Conservation (phyloP, 2,797 vertebrate species). For the Echiichthys vipera region DNA sequence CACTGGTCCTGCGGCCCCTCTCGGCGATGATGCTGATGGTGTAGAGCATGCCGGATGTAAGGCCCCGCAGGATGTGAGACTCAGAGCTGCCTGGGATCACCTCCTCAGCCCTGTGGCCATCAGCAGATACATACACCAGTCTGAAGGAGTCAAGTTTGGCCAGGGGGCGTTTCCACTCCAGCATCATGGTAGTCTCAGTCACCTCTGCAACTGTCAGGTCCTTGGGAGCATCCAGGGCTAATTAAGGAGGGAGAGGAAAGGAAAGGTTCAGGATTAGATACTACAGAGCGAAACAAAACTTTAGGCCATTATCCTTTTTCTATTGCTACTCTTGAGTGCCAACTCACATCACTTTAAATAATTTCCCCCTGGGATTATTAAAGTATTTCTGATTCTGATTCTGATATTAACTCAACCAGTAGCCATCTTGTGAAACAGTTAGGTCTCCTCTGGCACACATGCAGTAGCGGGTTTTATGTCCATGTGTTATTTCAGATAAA, state of each 20-base stretch:
- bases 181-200: conserved; percentile 86
- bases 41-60: conserved; percentile 90
- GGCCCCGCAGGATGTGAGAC: conserved; percentile 82
- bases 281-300: background rate
- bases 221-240: conserved; percentile 93
- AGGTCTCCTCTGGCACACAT: too few relatives aligned
- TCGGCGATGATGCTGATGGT: conserved; percentile 88
- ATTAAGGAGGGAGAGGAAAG: background rate
- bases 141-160: conserved; percentile 92
- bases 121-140: conserved; percentile 82
- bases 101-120: conserved; percentile 83
- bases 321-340: background rate
- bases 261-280: background rate
- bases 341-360: too few relatives aligned
- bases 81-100: conserved; percentile 83
- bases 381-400: too few relatives aligned
- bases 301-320: background rate
- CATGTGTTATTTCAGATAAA: background rate
- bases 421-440: background rate
- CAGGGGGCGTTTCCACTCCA: conserved; percentile 89
- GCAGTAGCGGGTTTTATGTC: background rate
- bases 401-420: background rate
- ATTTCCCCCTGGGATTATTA: too few relatives aligned
- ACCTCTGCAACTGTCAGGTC: conserved; percentile 87
- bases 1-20: conserved; percentile 91